Evolutionary conservation across 2,113 vertebrate genomes (phyloP).

Genomic region (Nestor notabilis): DNA sequence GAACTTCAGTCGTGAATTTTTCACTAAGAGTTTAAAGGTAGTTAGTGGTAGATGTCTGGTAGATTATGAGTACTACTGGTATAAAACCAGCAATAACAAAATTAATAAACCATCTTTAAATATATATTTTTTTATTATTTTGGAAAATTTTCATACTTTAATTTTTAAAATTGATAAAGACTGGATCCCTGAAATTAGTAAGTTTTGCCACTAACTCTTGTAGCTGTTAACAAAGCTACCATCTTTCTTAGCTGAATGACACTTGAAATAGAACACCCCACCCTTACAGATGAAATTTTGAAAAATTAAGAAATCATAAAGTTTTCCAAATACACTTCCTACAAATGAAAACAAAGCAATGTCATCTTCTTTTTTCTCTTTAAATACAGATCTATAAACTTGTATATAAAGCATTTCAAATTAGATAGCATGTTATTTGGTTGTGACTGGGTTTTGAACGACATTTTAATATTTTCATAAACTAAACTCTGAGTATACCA

Average conservation of each 20-base stretch:
- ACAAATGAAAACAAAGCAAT: background rate
- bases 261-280: accelerated
- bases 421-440: background rate
- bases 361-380: background rate
- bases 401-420: background rate
- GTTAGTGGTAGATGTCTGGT: background rate
- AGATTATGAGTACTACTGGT: background rate
- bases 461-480: background rate
- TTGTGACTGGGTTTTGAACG: background rate
- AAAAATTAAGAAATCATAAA: background rate
- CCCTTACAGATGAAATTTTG: background rate
- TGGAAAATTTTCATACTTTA: background rate
- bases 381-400: background rate
- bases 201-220: background rate
- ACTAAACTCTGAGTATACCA: background rate
- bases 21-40: background rate
- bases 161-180: background rate
- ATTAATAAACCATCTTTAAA: background rate
- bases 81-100: background rate
- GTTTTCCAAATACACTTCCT: background rate
- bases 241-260: background rate
- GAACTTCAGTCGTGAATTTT: background rate
- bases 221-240: background rate
- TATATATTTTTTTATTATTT: background rate
- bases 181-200: background rate